Conservation (phyloP, 23 tunicate genomes). For the Trididemnum nubilum region DNA sequence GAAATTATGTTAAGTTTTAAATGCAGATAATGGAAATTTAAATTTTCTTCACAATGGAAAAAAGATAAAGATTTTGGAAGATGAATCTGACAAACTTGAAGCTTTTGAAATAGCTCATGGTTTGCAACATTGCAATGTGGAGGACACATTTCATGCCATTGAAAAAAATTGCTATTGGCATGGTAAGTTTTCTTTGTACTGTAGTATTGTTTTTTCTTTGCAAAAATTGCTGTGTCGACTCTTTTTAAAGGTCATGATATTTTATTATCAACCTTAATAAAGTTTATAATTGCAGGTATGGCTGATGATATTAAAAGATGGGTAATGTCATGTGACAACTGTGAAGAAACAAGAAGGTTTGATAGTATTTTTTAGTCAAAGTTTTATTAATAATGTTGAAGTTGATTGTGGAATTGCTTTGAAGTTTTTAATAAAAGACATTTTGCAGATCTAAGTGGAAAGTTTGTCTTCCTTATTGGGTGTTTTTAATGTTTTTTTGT, state of each 20-base stretch:
- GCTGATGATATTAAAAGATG: neutral
- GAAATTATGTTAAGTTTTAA: no score
- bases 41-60: neutral
- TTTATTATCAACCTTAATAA: no score
- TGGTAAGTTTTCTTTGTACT: slow-evolving; percentile 16
- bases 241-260: no score
- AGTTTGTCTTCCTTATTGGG: no score
- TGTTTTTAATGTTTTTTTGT: no score
- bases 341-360: neutral
- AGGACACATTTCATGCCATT: neutral
- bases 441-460: no score
- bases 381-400: no score
- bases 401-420: no score
- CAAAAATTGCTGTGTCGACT: no score
- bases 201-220: no score
- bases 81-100: neutral
- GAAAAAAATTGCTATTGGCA: neutral
- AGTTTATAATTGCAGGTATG: slow-evolving; percentile 20
- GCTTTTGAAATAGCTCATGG: neutral
- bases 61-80: slow-evolving; percentile 1
- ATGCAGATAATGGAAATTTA: slow-evolving; percentile 10
- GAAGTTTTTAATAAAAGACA: no score
- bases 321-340: neutral
- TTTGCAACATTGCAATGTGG: neutral
- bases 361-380: no score